A percentile compares a stretch with the other conserved stretches of the same genome.
Evolutionary conservation across 1,140 invertebrate genomes (phyloP).

Genomic region (Asobara japonica): DNA sequence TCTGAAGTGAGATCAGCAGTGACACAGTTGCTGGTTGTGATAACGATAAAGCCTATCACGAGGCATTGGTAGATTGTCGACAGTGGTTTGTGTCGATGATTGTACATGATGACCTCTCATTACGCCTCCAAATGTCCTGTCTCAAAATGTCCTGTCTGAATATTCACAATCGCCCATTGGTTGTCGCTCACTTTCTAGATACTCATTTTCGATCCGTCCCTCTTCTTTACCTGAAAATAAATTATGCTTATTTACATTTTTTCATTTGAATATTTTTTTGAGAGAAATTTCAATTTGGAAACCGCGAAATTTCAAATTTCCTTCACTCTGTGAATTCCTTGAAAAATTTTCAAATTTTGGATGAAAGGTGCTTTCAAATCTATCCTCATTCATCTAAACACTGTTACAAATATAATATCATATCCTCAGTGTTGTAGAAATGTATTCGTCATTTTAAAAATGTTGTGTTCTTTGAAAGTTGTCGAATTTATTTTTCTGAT

Average conservation of each 20-base stretch:
- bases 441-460: background rate
- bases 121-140: conserved; percentile 52
- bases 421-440: too few relatives aligned
- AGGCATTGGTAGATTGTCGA: conserved; percentile 47
- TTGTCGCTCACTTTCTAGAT: too few relatives aligned
- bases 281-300: background rate
- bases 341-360: background rate
- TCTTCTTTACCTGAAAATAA: too few relatives aligned
- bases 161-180: too few relatives aligned
- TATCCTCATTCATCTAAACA: too few relatives aligned
- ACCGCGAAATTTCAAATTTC: background rate
- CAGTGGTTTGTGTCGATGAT: conserved; percentile 52
- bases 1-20: conserved; percentile 64
- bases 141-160: too few relatives aligned
- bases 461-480: background rate
- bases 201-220: too few relatives aligned
- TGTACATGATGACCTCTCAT: conserved; percentile 64
- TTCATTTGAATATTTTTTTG: background rate
- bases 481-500: background rate
- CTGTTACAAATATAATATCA: too few relatives aligned
- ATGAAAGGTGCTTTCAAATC: too few relatives aligned
- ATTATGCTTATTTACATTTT: too few relatives aligned
- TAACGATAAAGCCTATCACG: conserved; percentile 50
- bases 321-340: background rate
- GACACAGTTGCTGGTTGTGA: conserved; percentile 55